phyloP scores from a whole-genome alignment of 2,113 vertebrate genomes.

The Solenodon paradoxus region DNA sequence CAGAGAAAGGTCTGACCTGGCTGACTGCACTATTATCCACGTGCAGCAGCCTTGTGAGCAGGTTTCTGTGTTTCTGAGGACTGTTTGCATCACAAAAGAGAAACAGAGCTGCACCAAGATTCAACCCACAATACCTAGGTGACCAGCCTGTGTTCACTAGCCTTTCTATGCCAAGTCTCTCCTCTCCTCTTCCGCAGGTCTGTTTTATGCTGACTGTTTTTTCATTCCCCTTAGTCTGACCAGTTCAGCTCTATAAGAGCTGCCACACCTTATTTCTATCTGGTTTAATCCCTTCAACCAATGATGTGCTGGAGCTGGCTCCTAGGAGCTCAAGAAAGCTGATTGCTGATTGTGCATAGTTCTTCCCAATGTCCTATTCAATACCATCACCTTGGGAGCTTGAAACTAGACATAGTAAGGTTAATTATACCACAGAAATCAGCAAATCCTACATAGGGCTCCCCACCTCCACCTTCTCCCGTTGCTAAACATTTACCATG shows the following conservation, averaged over 20 bases:
- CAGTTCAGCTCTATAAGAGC: neutral
- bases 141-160: neutral
- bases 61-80: neutral
- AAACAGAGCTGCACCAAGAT: neutral
- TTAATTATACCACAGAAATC: neutral
- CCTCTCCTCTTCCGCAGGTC: neutral
- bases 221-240: neutral
- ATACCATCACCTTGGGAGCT: neutral
- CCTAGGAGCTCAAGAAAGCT: neutral
- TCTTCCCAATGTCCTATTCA: neutral
- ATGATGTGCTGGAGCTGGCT: neutral
- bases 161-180: neutral
- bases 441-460: neutral
- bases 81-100: constrained; percentile 23
- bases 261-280: neutral
- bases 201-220: constrained; percentile 10
- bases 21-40: neutral
- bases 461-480: fast-evolving
- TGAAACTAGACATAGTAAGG: neutral
- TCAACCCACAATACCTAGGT: neutral
- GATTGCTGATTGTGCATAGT: neutral
- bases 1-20: neutral
- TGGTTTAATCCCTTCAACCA: neutral
- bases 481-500: neutral
- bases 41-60: neutral